Evolutionary conservation across 2,888 invertebrate genomes (phyloP), one percentile per base, ranked within the genome.

Genomic region (Caenorhabditis sp.): DNA sequence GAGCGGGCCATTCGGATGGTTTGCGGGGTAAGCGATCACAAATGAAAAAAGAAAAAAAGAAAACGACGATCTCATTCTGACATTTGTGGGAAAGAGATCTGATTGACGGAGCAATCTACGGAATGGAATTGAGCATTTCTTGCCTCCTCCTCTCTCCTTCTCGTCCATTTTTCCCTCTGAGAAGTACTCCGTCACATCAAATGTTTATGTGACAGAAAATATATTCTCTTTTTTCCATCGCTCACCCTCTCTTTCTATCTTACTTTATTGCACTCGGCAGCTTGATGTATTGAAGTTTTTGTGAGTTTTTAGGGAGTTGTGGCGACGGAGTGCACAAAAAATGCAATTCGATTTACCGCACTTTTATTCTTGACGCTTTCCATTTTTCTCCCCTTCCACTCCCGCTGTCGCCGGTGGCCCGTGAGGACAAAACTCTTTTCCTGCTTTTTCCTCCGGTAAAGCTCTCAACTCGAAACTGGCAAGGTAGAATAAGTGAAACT

Each of bases 311-410:
- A n/a, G 15, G 53, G 26, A 68, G 61, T 68, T 68, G 65, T 44
- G 50, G 50, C 61, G 37, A 61, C 51, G 62, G 55, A 69, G 61
- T 76, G 58, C 58, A 65, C 53, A 65, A 51, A 60, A 53, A 56
- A 67, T 64, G 58, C 65, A 79, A 80, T 80, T 80, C 65, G 74
- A 80, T 80, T 80, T 80, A 69, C 64, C 80, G 80, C 72, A 80
- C 80, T 80, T 69, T 80, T 68, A 67, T 58, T 35, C 60, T 28
- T 62, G 65, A 65, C 67, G 58, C 47, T 20, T 22, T 20, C 60
- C 44, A 40, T 24, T 28, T 32, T 61, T 37, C 50, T 51, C 11
- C 26, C 28, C 47, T 26, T n/a, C 32, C 47, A 44, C 47, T 13
- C 13, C 40, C n/a, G 47, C 47, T 3, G 20, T n/a, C n/a, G n/a